These are phyloP conservation scores for Drosophila paracracens DNA, from an alignment of 2,888 invertebrate genomes.

Conservation along the genomic window DNA sequence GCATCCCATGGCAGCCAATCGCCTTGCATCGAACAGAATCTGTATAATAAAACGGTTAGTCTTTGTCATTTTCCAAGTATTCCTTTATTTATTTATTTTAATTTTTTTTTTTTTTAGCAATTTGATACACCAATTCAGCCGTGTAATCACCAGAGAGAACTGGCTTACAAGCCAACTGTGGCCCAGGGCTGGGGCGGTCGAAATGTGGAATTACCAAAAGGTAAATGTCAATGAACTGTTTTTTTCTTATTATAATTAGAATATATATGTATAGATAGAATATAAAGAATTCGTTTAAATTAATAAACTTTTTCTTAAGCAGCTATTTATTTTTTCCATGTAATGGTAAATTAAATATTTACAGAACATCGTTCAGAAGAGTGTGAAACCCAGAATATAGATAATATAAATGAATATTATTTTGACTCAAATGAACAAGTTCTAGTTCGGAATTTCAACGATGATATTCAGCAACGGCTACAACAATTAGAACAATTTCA, in stretches of 20 bases:
- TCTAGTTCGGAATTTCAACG: slow-evolving; percentile 9
- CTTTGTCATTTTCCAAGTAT: too few relatives aligned
- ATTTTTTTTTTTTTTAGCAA: slow-evolving; percentile 15
- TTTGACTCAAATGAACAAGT: slow-evolving; percentile 3
- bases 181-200: slow-evolving; percentile 85
- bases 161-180: slow-evolving; percentile 84
- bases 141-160: slow-evolving; percentile 78
- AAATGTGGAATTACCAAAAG: slow-evolving; percentile 82
- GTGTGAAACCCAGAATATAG: slow-evolving; percentile 2
- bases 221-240: slow-evolving; percentile 54
- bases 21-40: slow-evolving; percentile 8
- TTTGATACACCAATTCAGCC: slow-evolving; percentile 12
- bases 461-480: slow-evolving; percentile 63
- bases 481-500: slow-evolving; percentile 69
- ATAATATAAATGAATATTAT: slow-evolving; percentile 11
- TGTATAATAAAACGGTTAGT: slow-evolving; percentile 36
- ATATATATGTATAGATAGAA: not conserved
- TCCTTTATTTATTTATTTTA: not conserved
- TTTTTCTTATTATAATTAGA: not conserved
- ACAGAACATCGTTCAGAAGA: slow-evolving; percentile 47
- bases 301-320: not conserved
- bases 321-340: not conserved
- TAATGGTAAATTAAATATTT: slow-evolving; percentile 28
- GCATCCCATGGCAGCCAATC: not conserved
- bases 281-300: not conserved